A percentile compares a stretch with the other conserved stretches of the same genome.
Evolutionary conservation across 2,797 vertebrate genomes (phyloP).

Genomic region (Enteromius thamalakanensis): DNA sequence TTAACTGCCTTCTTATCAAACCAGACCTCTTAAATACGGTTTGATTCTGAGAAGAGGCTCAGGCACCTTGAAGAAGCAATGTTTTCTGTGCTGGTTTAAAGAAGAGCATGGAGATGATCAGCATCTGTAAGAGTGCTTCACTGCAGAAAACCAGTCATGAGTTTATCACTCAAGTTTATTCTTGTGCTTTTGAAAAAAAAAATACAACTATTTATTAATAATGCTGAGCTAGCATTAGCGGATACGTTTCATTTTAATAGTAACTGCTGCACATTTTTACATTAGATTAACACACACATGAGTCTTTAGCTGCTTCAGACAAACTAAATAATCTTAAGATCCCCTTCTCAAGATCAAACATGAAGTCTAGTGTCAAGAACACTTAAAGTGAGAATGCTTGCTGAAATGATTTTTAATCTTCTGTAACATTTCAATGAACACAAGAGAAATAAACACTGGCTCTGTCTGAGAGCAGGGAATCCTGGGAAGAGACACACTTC

Average conservation of each 20-base stretch:
- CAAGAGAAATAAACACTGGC: conserved; percentile 1
- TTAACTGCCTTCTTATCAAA: neutral
- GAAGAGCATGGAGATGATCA: neutral
- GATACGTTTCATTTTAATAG: neutral
- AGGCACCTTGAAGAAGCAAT: neutral
- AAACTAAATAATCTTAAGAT: neutral
- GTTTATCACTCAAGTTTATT: neutral
- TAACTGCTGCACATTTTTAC: neutral
- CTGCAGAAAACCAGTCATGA: neutral
- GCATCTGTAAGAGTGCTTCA: too few species aligned
- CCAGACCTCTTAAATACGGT: too few species aligned
- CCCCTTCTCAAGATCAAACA: neutral
- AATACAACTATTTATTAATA: neutral
- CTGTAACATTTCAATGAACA: neutral
- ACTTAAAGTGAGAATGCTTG: neutral
- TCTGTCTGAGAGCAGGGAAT: neutral
- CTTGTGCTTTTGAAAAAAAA: neutral
- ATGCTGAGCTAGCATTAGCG: neutral
- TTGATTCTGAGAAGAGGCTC: neutral
- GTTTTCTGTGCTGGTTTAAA: neutral
- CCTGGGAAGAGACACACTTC: neutral
- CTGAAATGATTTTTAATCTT: conserved; percentile 13
- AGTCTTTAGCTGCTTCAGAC: neutral
- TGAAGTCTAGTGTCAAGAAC: neutral
- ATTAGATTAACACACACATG: neutral